phyloP scores from a whole-genome alignment of 2,113 vertebrate genomes.

The Cnemophilus loriae region DNA sequence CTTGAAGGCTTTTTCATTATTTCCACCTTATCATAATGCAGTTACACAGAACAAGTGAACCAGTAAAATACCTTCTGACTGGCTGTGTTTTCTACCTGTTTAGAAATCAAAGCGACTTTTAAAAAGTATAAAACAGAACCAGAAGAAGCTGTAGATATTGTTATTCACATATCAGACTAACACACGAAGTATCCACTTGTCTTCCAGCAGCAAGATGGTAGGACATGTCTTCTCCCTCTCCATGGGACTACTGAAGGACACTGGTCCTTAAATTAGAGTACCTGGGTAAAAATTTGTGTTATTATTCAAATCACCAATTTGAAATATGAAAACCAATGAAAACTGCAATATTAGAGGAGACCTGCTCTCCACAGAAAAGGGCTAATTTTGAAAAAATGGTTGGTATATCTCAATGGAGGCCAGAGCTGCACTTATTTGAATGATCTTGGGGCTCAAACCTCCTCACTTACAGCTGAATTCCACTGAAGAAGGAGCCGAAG shows the following conservation, averaged over 20 bases:
- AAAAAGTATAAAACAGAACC: background rate
- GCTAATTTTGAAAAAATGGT: background rate
- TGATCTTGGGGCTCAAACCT: background rate
- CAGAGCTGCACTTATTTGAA: background rate
- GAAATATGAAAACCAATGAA: background rate
- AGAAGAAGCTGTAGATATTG: background rate
- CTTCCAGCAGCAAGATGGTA: background rate
- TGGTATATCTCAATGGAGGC: background rate
- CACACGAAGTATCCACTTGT: background rate
- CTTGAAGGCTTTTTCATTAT: background rate
- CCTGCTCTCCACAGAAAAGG: background rate
- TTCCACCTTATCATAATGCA: background rate
- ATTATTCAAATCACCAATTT: background rate
- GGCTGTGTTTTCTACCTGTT: background rate
- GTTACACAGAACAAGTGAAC: background rate
- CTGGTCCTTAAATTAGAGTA: background rate
- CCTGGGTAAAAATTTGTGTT: background rate
- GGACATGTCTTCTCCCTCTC: background rate
- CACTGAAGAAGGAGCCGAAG: slow-evolving; percentile 96
- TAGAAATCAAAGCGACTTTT: background rate
- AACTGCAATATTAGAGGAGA: background rate
- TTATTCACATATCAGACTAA: background rate
- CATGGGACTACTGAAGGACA: background rate
- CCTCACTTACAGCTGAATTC: slow-evolving; percentile 92
- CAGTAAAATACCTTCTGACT: background rate